Evolutionary conservation across 2,113 vertebrate genomes (phyloP).

Genomic region (Daphoenositta chrysoptera): DNA sequence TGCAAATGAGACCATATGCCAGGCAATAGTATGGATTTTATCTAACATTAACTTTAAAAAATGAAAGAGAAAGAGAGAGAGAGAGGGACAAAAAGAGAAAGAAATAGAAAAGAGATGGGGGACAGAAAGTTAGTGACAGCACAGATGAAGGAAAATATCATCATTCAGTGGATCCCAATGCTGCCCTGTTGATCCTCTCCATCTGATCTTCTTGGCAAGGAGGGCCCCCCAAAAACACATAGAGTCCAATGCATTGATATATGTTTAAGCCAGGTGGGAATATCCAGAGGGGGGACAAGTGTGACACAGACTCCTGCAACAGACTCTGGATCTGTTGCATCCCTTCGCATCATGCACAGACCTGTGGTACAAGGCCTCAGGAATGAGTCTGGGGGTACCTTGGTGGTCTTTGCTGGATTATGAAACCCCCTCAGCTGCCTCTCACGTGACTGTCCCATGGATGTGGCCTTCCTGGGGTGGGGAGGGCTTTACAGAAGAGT

Average conservation of each 20-base stretch:
- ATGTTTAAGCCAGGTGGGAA: neutral
- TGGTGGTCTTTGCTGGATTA: too few relatives aligned
- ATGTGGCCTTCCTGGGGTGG: neutral
- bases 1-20: neutral
- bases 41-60: neutral
- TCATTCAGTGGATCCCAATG: neutral
- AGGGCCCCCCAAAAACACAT: neutral
- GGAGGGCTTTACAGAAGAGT: too few relatives aligned
- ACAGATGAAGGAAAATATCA: neutral
- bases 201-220: neutral
- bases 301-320: neutral
- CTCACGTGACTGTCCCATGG: rapidly evolving
- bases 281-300: too few relatives aligned
- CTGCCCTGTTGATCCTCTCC: neutral
- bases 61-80: too few relatives aligned
- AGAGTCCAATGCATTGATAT: neutral
- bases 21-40: too few relatives aligned
- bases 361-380: neutral
- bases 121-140: neutral
- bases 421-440: neutral
- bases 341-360: rapidly evolving
- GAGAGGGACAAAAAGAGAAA: too few relatives aligned
- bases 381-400: neutral
- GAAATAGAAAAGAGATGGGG: neutral
- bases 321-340: neutral